Evolutionary conservation across 2,888 invertebrate genomes (phyloP).

Genomic region (Salpingus planirostris): DNA sequence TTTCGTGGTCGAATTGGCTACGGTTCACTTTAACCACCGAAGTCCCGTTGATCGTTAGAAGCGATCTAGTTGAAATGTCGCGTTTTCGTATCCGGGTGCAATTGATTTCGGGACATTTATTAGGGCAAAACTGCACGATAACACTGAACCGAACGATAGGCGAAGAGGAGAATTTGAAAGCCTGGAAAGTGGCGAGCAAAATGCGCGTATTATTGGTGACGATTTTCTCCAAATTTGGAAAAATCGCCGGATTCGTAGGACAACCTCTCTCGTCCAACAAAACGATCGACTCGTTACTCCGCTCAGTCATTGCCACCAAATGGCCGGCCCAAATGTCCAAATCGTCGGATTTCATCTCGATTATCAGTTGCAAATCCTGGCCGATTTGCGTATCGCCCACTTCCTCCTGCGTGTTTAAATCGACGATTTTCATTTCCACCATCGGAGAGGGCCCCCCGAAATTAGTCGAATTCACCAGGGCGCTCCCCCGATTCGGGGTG

Average conservation of each 20-base stretch:
- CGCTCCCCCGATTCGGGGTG: conserved; percentile 42
- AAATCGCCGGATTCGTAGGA: conserved; percentile 58
- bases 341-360: conserved; percentile 41
- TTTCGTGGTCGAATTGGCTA: conserved; percentile 19
- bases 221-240: conserved; percentile 43
- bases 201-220: conserved; percentile 33
- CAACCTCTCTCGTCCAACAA: conserved; percentile 72
- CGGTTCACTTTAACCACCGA: conserved; percentile 22
- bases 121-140: conserved; percentile 72
- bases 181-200: conserved; percentile 61
- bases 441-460: conserved; percentile 42
- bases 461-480: conserved; percentile 40
- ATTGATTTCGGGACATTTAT: conserved; percentile 48
- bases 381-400: conserved; percentile 59
- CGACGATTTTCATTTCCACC: conserved; percentile 51
- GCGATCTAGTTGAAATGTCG: background rate
- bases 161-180: conserved; percentile 82
- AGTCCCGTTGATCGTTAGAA: too few species aligned
- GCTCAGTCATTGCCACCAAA: conserved; percentile 68
- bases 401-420: conserved; percentile 47
- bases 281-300: conserved; percentile 63
- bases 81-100: conserved; percentile 1
- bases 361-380: conserved; percentile 55
- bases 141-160: conserved; percentile 73
- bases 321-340: conserved; percentile 68